These are phyloP conservation scores for Melospiza melodia DNA, from an alignment of 2,113 vertebrate species.

Conservation along the genomic window DNA sequence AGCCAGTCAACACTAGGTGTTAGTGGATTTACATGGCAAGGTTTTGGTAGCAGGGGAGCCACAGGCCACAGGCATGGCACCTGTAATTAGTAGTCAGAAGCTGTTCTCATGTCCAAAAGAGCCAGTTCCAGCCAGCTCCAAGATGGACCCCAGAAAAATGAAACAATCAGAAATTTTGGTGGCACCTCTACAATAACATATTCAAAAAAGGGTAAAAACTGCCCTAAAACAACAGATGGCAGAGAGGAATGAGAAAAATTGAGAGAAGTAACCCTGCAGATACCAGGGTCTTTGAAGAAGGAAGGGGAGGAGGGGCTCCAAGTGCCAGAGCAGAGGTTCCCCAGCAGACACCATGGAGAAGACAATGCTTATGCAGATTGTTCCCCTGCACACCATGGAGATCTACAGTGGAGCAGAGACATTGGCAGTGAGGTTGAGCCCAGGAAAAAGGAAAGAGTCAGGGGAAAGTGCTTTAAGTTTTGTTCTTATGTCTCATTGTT, in stretches of 20 bases:
- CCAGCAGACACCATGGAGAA: background rate
- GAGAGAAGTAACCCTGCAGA: background rate
- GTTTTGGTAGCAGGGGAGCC: background rate
- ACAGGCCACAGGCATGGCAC: background rate
- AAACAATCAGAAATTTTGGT: background rate
- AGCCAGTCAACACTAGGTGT: no score
- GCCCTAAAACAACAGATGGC: background rate
- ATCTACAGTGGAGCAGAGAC: background rate
- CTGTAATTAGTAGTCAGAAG: background rate
- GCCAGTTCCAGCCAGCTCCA: background rate
- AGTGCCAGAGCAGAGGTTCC: background rate
- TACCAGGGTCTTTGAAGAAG: background rate
- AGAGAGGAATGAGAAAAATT: background rate
- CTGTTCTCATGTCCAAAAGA: background rate
- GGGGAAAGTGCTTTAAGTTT: background rate
- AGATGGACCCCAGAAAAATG: accelerated
- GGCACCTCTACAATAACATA: accelerated
- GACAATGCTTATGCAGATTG: accelerated
- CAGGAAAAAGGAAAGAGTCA: background rate
- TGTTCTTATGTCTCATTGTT: background rate
- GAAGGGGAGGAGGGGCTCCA: background rate
- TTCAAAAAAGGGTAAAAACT: background rate
- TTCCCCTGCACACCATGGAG: background rate
- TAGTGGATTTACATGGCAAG: background rate
- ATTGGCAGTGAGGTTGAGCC: background rate